Evolutionary conservation across 2,113 vertebrate species (phyloP).

Genomic region (Crotophaga sulcirostris): DNA sequence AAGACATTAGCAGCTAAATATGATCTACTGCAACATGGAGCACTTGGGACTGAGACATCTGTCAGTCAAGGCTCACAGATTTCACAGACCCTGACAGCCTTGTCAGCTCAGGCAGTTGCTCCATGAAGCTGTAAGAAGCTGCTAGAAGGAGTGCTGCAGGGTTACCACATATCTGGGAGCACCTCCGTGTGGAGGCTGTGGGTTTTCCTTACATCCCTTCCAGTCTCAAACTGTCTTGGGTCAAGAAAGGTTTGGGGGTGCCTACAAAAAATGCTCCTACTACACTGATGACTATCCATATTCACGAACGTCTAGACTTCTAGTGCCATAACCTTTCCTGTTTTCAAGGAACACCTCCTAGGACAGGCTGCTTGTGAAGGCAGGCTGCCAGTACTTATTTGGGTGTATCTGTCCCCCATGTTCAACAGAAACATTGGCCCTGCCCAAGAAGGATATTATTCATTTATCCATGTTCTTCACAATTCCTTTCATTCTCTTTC

Average conservation of each 20-base stretch:
- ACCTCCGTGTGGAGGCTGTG: not conserved
- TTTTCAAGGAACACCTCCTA: not conserved
- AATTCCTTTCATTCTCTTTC: not conserved
- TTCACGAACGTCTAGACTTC: not conserved
- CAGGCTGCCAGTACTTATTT: not conserved
- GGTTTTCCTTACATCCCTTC: not conserved
- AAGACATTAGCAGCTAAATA: not conserved
- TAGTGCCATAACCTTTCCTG: not conserved
- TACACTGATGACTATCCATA: not conserved
- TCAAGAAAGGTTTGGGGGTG: not conserved
- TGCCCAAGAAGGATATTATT: not conserved
- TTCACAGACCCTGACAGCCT: not conserved
- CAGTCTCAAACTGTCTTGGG: not conserved
- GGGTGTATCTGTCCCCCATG: not conserved
- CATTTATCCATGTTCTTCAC: not conserved
- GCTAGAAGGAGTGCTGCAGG: not conserved
- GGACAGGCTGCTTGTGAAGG: not conserved
- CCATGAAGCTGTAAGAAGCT: not conserved
- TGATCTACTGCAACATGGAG: not conserved
- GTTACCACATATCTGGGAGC: not conserved
- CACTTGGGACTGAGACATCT: not conserved
- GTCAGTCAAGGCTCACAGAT: not conserved
- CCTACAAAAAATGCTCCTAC: not conserved
- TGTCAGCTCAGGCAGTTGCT: not conserved
- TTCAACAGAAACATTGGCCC: not conserved